Evolutionary conservation across 1,140 invertebrate genomes (phyloP).

Genomic region (Chelonus insularis): DNA sequence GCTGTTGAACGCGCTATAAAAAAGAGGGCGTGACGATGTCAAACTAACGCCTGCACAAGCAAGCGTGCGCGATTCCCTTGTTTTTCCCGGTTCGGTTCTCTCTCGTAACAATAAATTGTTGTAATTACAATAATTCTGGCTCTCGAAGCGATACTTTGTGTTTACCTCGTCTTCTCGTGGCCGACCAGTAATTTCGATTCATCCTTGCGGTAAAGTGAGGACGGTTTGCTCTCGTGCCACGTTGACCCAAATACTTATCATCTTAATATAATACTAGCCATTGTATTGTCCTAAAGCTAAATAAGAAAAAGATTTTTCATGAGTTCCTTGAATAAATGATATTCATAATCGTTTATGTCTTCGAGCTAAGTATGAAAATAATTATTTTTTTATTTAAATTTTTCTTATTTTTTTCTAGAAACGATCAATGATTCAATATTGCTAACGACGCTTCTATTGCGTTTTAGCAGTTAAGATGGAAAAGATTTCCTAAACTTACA

Average conservation of each 20-base stretch:
- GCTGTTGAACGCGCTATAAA: neutral
- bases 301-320: no score
- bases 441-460: no score
- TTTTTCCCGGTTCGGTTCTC: neutral
- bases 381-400: no score
- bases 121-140: conserved; percentile 52
- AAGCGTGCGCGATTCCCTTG: conserved; percentile 4
- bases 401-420: no score
- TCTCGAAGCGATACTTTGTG: conserved; percentile 41
- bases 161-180: conserved; percentile 37
- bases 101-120: conserved; percentile 49
- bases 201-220: conserved; percentile 36
- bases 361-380: no score
- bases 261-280: neutral
- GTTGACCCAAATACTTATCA: conserved; percentile 36
- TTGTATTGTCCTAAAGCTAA: neutral
- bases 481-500: no score
- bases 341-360: no score
- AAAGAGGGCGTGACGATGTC: neutral
- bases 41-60: neutral
- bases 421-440: no score
- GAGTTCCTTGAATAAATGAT: neutral
- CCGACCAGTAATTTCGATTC: conserved; percentile 46
- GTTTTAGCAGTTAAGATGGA: no score
- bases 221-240: conserved; percentile 32